phyloP scores from a whole-genome alignment of 2,113 vertebrate species.

The Macquaria ambigua region DNA sequence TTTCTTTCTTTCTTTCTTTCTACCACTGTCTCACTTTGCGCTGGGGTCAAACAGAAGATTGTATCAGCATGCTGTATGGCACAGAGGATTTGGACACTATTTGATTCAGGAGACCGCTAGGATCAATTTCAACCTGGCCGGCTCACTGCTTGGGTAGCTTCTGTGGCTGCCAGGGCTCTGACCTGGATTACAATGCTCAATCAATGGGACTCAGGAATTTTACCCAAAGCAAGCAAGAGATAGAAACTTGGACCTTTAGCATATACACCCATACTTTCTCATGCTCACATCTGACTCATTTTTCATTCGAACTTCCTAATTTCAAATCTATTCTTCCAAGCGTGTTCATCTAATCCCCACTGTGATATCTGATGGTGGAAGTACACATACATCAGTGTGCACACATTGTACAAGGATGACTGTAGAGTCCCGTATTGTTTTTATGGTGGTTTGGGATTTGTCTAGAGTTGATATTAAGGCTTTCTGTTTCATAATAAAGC shows the following conservation, averaged over 20 bases:
- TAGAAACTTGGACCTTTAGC: constrained; percentile 36
- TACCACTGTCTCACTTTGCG: constrained; percentile 31
- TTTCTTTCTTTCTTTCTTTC: constrained; percentile 31
- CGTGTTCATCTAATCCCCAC: neutral
- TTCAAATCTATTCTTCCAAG: neutral
- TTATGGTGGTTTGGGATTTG: neutral
- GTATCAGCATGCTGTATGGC: constrained; percentile 68
- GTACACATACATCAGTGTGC: neutral
- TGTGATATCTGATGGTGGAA: constrained; percentile 1
- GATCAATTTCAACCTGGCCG: constrained; percentile 80
- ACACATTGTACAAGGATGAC: neutral
- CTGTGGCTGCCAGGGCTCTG: constrained; percentile 72
- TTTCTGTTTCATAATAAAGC: constrained; percentile 14
- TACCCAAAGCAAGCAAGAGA: constrained; percentile 58
- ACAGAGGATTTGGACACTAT: constrained; percentile 77
- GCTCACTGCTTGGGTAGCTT: constrained; percentile 72
- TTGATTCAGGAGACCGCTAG: constrained; percentile 71
- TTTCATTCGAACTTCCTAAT: constrained; percentile 6
- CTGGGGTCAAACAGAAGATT: constrained; percentile 73
- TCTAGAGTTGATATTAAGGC: neutral
- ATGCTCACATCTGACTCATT: constrained; percentile 18
- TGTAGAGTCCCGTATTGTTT: constrained; percentile 7
- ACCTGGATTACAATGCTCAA: constrained; percentile 78
- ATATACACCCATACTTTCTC: constrained; percentile 25
- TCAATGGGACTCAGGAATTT: constrained; percentile 67